Percentiles rank a stretch among this genome's conserved stretches.
Evolutionary conservation across 2,797 vertebrate genomes (phyloP).

Genomic region (Clarias laeviceps): DNA sequence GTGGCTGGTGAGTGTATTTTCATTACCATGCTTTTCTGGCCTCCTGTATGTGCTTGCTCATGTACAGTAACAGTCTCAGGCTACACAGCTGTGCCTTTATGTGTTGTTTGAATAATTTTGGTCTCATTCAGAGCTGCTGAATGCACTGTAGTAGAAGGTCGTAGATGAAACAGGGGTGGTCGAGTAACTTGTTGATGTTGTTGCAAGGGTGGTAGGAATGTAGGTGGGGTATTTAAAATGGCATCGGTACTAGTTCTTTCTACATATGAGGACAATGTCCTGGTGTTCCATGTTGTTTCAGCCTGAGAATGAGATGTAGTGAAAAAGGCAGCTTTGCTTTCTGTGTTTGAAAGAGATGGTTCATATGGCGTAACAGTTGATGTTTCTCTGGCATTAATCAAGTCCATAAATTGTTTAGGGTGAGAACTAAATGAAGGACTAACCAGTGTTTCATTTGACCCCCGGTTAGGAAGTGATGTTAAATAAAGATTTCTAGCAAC

Average conservation of each 20-base stretch:
- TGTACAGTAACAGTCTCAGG: neutral
- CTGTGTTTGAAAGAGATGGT: neutral
- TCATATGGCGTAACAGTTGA: constrained; percentile 20
- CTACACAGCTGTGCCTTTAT: neutral
- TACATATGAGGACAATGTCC: constrained; percentile 17
- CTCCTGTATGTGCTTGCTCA: neutral
- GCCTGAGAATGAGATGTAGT: constrained; percentile 1
- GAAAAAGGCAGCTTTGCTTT: constrained; percentile 22
- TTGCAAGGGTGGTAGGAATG: neutral
- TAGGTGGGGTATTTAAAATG: constrained; percentile 19
- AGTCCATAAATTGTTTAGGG: constrained; percentile 3
- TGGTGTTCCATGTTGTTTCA: constrained; percentile 30
- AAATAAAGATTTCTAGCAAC: neutral
- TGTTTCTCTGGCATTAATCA: constrained; percentile 8
- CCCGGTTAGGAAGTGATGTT: constrained; percentile 8
- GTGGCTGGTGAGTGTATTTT: too few species aligned
- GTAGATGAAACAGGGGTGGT: neutral
- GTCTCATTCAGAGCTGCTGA: constrained; percentile 5
- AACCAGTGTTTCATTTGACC: neutral
- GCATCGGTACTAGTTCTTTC: constrained; percentile 11
- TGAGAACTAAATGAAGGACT: constrained; percentile 4
- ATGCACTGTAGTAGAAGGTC: constrained; percentile 4
- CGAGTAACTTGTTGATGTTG: constrained; percentile 1
- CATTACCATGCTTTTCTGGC: too few species aligned
- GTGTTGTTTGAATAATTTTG: neutral